Base-by-base conservation (phyloP, 2,113 vertebrate species). In the Notiomystis cincta region DNA sequence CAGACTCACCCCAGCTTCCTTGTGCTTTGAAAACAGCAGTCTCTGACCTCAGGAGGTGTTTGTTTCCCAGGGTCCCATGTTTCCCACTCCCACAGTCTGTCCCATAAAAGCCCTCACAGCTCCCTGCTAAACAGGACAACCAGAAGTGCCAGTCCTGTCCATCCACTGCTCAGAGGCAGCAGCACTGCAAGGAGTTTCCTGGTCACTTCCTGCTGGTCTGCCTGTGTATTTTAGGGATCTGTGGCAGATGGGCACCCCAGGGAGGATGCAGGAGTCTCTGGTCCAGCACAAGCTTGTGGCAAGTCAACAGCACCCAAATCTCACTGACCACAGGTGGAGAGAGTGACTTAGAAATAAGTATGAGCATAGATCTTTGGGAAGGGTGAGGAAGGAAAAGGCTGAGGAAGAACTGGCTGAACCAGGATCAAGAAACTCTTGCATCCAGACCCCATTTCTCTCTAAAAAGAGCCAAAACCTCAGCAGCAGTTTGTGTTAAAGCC, bases 71-170 rank as follows among this genome's bases (percentile, higher is more conserved):
- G 11, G 5, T 10, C 22, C 53, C 0, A 0, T 11, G 15, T 31
- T 82, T 50, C 62, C 64, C 62, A 53, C 10, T 84, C 31, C 61
- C 22, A 13, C 21, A 9, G 13, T 9, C 5, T 2, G 81, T 21
- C 35, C 53, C 38, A 31, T 5, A 15, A 57, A 75, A 66, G 31
- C 24, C 61, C 35, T 57, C 50, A 25, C 10, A 38, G 3, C 24
- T 47, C 30, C 23, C 0, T 0, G 13, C 1, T 33, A 0, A n/a
- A 61, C 3, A 10, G 60, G 50, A 23, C 5, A 14, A 3, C 7
- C 54, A 42, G 40, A 33, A n/a, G 7, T 30, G n/a, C 45, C 83
- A 37, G 56, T 17, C 22, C 69, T 38, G 65, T 21, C 22, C 33
- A 18, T 0, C 10, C 13, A 2, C 38, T 7, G 6, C 53, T 44